Evolutionary conservation across 2,797 vertebrate genomes (phyloP), one percentile per base, ranked within the genome.

Genomic region (Okamejei kenojei): DNA sequence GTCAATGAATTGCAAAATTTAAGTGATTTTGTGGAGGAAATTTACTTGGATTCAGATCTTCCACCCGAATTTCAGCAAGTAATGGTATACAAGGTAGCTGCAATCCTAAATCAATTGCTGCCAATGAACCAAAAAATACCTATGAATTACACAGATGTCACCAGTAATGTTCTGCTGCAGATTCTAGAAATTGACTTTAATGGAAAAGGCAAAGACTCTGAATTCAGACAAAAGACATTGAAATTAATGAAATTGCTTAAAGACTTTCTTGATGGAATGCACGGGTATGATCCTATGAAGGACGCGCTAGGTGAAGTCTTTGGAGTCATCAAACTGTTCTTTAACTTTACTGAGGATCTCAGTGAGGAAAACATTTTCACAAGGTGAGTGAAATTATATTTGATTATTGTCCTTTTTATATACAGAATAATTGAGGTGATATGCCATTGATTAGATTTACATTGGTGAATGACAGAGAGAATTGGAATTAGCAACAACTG

Each of bases 221-320:
- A 93, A 76, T 38, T 93, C 38, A 80, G 65, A 32, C 91, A 93
- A 15, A 19, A 32, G n/a, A 71, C 74, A 80, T 7, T 91, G 93
- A 90, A 65, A 32, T 17, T 93, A 19, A 78, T 90, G 54, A 54
- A 93, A 29, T 21, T 45, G 61, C 65, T 91, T 93, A 76, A 91
- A 91, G 65, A 90, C 1, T 92, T 79, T n/a, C 9, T 90, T 92
- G 93, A 29, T 15, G 58, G 29, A 38, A 65, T 61, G 45, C 76
- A 78, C 26, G 32, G 13, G 13, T 29, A 29, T 38, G 15, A 2
- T 54, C 61, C 21, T n/a, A 23, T 54, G 45, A 54, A 23, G 38
- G 38, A 92, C 11, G 11, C 10, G 0, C 13, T 23, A 54, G 90
- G 68, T n/a, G 65, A 76, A 15, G 26, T 58, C 45, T n/a, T 35